Conservation (phyloP, 2,113 vertebrate genomes). For the Tragelaphus buxtoni region DNA sequence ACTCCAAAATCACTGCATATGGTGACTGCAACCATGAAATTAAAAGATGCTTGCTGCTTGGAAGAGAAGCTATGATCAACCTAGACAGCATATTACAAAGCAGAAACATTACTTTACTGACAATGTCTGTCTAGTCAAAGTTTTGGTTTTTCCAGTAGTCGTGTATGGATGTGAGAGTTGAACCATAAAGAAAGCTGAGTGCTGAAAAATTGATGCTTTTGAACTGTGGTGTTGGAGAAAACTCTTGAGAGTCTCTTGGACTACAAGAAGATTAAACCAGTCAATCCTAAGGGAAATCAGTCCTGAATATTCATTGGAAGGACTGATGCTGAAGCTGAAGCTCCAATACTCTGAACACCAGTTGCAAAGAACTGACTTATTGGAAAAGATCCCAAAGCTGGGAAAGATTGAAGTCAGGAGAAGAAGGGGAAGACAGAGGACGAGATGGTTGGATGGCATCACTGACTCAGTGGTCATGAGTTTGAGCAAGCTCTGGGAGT, state of each 20-base stretch:
- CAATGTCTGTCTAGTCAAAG: not conserved
- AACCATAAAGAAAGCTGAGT: not conserved
- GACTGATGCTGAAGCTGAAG: not conserved
- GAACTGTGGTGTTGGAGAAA: not conserved
- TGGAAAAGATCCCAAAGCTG: not conserved
- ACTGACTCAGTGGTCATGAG: not conserved
- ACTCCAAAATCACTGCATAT: not conserved
- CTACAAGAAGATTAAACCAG: not conserved
- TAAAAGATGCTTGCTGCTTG: not conserved
- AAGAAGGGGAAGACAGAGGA: not conserved
- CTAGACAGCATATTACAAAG: not conserved
- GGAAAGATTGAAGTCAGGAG: not conserved
- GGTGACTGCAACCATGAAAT: not conserved
- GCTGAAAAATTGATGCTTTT: not conserved
- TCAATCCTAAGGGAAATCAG: not conserved
- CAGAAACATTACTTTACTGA: not conserved
- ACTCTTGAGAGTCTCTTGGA: not conserved
- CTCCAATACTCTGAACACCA: not conserved
- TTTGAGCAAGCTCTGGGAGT: not conserved
- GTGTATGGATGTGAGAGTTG: not conserved
- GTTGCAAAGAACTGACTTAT: not conserved
- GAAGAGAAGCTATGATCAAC: not conserved
- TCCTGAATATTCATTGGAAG: not conserved
- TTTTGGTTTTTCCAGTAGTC: not conserved
- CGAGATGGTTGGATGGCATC: not conserved